Evolutionary conservation across 2,888 invertebrate genomes (phyloP).

Genomic region (Drosophila anceps): DNA sequence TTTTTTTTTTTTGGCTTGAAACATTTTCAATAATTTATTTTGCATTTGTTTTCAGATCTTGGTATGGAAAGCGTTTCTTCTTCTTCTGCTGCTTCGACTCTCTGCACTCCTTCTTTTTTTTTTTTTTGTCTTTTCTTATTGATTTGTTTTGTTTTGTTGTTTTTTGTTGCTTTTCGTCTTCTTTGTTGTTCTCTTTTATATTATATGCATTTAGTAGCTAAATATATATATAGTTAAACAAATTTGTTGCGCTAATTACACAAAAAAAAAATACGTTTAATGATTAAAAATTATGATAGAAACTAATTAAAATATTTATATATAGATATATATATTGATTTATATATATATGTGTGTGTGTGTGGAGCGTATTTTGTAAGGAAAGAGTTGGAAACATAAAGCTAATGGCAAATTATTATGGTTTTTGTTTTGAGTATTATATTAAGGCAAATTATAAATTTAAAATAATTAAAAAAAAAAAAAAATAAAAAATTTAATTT

Average conservation of each 20-base stretch:
- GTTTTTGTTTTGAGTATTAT: constrained; percentile 48
- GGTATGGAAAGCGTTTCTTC: constrained; percentile 20
- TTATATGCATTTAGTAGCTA: constrained; percentile 20
- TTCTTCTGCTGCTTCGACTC: constrained; percentile 17
- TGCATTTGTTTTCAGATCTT: constrained; percentile 41
- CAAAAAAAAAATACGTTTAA: constrained; percentile 34
- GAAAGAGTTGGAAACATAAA: constrained; percentile 39
- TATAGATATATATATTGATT: background rate
- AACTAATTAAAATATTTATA: constrained; percentile 14
- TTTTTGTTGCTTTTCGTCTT: constrained; percentile 5
- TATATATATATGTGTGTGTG: background rate
- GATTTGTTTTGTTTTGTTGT: constrained; percentile 6
- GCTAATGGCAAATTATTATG: constrained; percentile 43
- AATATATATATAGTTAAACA: constrained; percentile 44
- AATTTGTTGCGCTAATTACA: constrained; percentile 60
- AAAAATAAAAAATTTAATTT: constrained; percentile 37
- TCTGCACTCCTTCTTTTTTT: constrained; percentile 6
- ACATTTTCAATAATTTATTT: constrained; percentile 74
- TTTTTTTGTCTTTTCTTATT: constrained; percentile 4
- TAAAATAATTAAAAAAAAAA: constrained; percentile 18
- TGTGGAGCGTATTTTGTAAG: constrained; percentile 6
- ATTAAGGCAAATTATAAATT: constrained; percentile 24
- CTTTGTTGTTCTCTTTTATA: constrained; percentile 5
- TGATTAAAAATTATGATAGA: constrained; percentile 12
- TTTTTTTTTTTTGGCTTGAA: constrained; percentile 62